A percentile compares a stretch with the other conserved stretches of the same genome.
phyloP scores from a whole-genome alignment of 2,113 vertebrate species.

The Rhegmatorhina hoffmannsi region DNA sequence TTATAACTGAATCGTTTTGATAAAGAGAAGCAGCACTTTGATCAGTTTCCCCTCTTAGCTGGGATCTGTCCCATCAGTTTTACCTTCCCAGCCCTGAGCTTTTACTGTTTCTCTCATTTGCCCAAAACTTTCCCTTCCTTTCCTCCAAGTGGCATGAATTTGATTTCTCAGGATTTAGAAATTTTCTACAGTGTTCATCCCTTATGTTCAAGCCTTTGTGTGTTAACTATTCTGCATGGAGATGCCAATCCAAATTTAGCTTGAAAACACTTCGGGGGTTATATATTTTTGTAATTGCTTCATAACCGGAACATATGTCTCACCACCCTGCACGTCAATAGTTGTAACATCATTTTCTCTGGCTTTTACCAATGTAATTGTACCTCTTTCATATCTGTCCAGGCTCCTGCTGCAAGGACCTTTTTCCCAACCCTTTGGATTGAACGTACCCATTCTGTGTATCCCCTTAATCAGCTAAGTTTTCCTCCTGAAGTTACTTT shows the following conservation, averaged over 20 bases:
- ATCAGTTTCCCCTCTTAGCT: neutral
- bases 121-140: neutral
- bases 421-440: neutral
- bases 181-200: neutral
- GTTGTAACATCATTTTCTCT: conserved; percentile 60
- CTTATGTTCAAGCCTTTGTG: neutral
- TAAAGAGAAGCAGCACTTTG: neutral
- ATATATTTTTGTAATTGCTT: conserved; percentile 63
- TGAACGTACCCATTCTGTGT: neutral
- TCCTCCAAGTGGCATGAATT: neutral
- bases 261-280: conserved; percentile 50
- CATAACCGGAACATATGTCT: conserved; percentile 58
- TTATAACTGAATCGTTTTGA: neutral
- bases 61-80: neutral
- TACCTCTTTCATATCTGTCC: conserved; percentile 34
- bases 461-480: neutral
- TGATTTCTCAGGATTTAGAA: neutral
- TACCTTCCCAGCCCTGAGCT: neutral
- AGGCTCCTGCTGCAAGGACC: neutral
- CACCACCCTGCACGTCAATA: conserved; percentile 36
- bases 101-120: neutral
- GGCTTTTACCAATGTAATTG: conserved; percentile 31
- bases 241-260: conserved; percentile 6
- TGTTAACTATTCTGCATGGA: neutral
- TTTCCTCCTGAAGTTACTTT: neutral